A percentile compares a stretch with the other conserved stretches of the same genome.
Evolutionary conservation across 1,140 invertebrate genomes (phyloP).

Genomic region (Tetramorium simillimum): DNA sequence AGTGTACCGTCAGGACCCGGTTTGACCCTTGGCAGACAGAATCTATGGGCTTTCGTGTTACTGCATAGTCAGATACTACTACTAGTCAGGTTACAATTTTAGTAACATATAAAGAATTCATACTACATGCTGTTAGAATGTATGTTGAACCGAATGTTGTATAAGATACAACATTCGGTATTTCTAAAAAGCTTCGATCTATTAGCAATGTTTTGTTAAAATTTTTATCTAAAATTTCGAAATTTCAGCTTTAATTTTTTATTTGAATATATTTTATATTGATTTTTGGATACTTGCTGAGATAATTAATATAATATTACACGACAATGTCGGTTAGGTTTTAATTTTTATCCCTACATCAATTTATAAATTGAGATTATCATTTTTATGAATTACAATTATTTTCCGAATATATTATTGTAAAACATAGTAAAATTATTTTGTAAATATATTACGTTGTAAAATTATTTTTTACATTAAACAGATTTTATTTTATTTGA

Average conservation of each 20-base stretch:
- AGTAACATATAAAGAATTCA: slow-evolving; percentile 9
- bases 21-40: not conserved
- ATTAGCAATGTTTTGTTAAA: not conserved
- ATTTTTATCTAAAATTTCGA: not conserved
- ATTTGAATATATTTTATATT: not conserved
- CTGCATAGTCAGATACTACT: not conserved
- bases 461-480: not conserved
- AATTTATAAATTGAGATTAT: not conserved
- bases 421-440: not conserved
- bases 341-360: not conserved
- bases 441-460: no score
- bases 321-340: not conserved
- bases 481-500: not conserved
- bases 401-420: not conserved
- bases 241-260: not conserved
- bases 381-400: slow-evolving; percentile 8
- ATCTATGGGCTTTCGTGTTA: slow-evolving; percentile 10
- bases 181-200: not conserved
- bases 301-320: not conserved
- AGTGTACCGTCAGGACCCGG: not conserved
- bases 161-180: not conserved
- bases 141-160: no score
- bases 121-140: not conserved
- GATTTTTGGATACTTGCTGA: not conserved
- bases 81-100: not conserved